phyloP scores from a whole-genome alignment of 2,797 vertebrate genomes.

The Eulemur rubriventer region DNA sequence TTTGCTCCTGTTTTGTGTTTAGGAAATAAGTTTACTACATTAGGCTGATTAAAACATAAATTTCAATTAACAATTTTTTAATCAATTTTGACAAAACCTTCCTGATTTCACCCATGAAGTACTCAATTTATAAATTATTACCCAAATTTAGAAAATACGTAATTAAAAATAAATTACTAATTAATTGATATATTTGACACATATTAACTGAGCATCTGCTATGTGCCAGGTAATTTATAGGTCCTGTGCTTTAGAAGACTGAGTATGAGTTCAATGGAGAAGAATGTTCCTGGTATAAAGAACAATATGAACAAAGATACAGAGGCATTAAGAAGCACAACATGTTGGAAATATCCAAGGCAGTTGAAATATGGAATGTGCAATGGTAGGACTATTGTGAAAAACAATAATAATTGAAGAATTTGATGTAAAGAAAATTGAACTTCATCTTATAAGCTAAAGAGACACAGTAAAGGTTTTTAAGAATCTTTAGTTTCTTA shows the following conservation, averaged over 20 bases:
- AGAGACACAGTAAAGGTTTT: neutral
- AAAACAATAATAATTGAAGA: neutral
- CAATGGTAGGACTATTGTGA: neutral
- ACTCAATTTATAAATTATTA: neutral
- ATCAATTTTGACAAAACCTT: neutral
- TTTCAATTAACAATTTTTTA: neutral
- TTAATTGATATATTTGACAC: neutral
- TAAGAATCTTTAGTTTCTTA: neutral
- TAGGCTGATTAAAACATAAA: neutral
- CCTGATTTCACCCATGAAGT: neutral
- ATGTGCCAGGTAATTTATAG: neutral
- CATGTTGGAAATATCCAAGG: neutral
- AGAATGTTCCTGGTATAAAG: neutral
- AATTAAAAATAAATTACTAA: neutral
- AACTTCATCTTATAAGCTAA: neutral
- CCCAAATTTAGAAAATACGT: neutral
- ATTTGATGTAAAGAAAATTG: neutral
- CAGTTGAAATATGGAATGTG: neutral
- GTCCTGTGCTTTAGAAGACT: neutral
- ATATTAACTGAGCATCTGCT: neutral
- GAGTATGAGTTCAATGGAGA: neutral
- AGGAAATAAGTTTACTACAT: neutral
- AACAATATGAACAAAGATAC: neutral
- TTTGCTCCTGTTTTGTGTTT: neutral
- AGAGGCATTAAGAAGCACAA: neutral